These are phyloP conservation scores for Meleagris gallopavo DNA, from an alignment of 2,113 vertebrate species.

Conservation along the genomic window DNA sequence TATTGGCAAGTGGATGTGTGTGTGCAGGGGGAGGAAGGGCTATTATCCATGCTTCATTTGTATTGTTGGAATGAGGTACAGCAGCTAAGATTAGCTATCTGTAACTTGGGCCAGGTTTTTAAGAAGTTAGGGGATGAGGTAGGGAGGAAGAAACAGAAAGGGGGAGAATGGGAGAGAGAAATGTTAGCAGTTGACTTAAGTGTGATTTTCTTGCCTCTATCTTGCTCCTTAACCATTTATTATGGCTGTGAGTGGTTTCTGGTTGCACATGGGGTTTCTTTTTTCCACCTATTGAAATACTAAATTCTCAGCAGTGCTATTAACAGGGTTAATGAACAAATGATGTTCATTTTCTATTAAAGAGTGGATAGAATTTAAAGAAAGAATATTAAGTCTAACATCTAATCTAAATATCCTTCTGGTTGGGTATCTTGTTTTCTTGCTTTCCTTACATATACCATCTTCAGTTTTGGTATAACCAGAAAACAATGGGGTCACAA, in stretches of 20 bases:
- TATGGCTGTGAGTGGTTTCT: not conserved
- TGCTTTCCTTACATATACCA: not conserved
- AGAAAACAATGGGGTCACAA: not conserved
- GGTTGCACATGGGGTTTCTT: not conserved
- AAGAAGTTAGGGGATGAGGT: not conserved
- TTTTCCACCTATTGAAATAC: not conserved
- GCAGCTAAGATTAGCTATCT: constrained; percentile 37
- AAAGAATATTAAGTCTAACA: not conserved
- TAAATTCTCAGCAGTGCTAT: not conserved
- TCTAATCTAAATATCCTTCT: not conserved
- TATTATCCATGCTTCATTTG: not conserved
- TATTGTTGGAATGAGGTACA: not conserved
- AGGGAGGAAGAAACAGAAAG: not conserved
- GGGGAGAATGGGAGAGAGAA: not conserved
- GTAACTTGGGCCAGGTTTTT: not conserved
- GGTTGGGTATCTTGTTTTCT: not conserved
- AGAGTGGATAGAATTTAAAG: not conserved
- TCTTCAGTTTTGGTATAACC: not conserved
- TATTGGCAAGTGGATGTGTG: not conserved
- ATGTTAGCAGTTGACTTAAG: not conserved
- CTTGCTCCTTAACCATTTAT: not conserved
- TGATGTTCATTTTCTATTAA: not conserved
- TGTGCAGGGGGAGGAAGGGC: not conserved
- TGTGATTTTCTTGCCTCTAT: constrained; percentile 5
- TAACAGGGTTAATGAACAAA: not conserved